These are phyloP conservation scores for Parauchenoglanis punctatus DNA, from an alignment of 2,797 vertebrate genomes.

Conservation along the genomic window DNA sequence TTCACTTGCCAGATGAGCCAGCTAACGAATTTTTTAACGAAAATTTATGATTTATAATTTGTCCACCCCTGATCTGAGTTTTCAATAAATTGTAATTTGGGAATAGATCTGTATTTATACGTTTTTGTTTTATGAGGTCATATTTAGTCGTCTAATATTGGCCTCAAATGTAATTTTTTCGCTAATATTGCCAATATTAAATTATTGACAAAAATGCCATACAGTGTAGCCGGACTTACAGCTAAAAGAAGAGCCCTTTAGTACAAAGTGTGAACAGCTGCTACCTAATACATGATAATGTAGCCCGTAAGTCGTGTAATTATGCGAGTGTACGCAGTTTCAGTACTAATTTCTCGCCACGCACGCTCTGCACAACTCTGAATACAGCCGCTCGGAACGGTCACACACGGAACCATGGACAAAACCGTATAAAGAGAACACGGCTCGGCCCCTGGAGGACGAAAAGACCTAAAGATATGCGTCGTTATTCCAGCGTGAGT, in stretches of 20 bases:
- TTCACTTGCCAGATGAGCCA: background rate
- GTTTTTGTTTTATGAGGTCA: background rate
- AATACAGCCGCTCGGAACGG: background rate
- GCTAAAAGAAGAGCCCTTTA: background rate
- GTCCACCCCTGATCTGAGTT: background rate
- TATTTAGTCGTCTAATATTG: background rate
- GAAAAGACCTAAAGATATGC: background rate
- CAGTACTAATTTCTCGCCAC: background rate
- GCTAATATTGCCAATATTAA: background rate
- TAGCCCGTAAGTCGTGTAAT: background rate
- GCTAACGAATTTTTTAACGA: background rate
- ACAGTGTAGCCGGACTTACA: background rate
- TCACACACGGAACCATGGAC: slow-evolving; percentile 13
- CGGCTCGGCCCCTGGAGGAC: background rate
- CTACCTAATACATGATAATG: background rate
- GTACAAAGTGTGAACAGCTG: background rate
- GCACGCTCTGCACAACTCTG: background rate
- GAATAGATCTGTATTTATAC: background rate
- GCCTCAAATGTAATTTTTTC: background rate
- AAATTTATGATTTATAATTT: background rate
- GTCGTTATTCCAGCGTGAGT: slow-evolving; percentile 3
- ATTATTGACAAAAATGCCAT: background rate
- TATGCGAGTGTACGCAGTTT: background rate
- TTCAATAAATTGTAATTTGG: background rate
- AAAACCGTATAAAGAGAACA: background rate